Conservation (phyloP, 2,797 vertebrate genomes). For the Coilia nasus region DNA sequence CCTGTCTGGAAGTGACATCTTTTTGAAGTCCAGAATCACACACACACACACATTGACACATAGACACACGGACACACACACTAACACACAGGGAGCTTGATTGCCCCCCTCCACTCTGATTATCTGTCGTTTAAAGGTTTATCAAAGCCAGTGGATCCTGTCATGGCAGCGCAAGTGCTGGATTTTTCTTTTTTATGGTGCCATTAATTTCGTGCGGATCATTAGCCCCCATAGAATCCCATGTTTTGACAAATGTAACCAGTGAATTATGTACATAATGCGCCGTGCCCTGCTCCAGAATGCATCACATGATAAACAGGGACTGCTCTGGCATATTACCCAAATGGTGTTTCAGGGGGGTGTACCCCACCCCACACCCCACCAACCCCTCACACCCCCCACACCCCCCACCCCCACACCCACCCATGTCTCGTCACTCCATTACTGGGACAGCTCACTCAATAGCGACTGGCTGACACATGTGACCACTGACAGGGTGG, state of each 20-base stretch:
- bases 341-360: constrained; percentile 64
- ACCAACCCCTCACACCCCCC: constrained; percentile 35
- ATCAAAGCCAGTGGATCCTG: constrained; percentile 86
- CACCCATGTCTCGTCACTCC: constrained; percentile 64
- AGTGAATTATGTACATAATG: constrained; percentile 92
- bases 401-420: background rate
- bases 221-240: constrained; percentile 91
- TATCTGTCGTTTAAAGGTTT: constrained; percentile 88
- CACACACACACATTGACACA: constrained; percentile 56
- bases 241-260: constrained; percentile 95
- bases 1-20: constrained; percentile 61
- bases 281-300: constrained; percentile 74
- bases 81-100: constrained; percentile 61
- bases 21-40: constrained; percentile 77
- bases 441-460: constrained; percentile 67
- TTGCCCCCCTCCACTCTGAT: constrained; percentile 78
- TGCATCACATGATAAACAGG: constrained; percentile 90
- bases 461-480: constrained; percentile 61
- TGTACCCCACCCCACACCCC: background rate
- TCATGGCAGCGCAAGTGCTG: constrained; percentile 80
- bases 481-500: constrained; percentile 55
- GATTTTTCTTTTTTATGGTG: constrained; percentile 96
- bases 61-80: constrained; percentile 51
- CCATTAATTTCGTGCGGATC: constrained; percentile 97
- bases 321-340: constrained; percentile 75